Evolutionary conservation across 1,140 invertebrate species (phyloP).

Genomic region (Amphibalanus amphitrite): DNA sequence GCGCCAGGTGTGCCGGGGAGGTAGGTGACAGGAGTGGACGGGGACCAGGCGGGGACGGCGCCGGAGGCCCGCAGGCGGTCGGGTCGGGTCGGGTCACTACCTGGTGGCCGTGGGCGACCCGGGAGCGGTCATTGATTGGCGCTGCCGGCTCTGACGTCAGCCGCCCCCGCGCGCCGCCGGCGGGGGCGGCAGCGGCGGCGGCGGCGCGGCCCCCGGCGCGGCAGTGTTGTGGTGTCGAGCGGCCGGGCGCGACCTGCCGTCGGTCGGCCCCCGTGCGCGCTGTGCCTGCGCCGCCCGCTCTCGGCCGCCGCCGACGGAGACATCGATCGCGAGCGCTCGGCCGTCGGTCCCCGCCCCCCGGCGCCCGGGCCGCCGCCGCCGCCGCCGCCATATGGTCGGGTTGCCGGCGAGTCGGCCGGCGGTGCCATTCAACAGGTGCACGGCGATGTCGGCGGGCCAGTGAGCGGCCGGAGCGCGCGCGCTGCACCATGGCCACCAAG

Average conservation of each 20-base stretch:
- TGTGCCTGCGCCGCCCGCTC: not conserved
- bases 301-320: not conserved
- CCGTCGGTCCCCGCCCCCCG: no score
- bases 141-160: not conserved
- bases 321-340: not conserved
- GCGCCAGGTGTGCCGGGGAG: no score
- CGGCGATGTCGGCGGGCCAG: not conserved
- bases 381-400: not conserved
- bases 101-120: not conserved
- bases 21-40: no score
- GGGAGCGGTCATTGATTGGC: not conserved
- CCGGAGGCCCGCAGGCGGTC: no score
- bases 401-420: not conserved
- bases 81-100: not conserved
- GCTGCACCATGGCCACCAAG: not conserved
- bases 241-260: not conserved
- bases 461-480: not conserved
- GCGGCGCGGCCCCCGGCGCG: no score
- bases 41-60: no score
- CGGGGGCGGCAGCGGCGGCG: no score
- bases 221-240: not conserved
- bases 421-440: not conserved
- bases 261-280: no score
- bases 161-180: no score
- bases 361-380: no score